Base-by-base conservation (phyloP, 1,140 invertebrate species). In the Epicauta chinensis region DNA sequence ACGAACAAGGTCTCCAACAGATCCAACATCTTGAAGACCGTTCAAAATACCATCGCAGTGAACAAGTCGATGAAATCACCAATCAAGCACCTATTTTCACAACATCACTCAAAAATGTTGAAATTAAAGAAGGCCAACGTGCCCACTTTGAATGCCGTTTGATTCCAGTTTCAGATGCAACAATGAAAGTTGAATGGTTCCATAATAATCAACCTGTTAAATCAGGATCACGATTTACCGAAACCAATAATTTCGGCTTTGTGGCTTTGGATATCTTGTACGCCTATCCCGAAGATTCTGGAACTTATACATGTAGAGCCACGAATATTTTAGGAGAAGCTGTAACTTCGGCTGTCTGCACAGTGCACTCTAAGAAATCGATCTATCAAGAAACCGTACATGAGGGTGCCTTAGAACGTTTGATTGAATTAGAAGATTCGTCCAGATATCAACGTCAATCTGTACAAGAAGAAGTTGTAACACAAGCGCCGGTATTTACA, bases 111-210 rank as follows among this genome's bases (percentile, higher is more conserved):
- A 92, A 92, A 66, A 91, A 91, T 63, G 81, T 92, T 17, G 86
- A 94, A 63, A 89, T 98, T 47, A 89, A 89, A 67, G 97, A 99
- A 77, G 92, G 92, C 13, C 91, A 98, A 68, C 75, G 92, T 40
- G 93, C 93, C 16, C 94, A 98, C 65, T 98, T 98, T 66, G 96
- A 98, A 72, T 94, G 90, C 63, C 83, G 93, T 30, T 72, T 99
- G 9, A 93, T 97, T 61, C 97, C 97, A 6, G 89, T 97, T 14
- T 96, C 93, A 32, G 96, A 99, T 76, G 81, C 91, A 0, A 91
- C 90, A 0, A 90, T 99, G 87, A 92, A 90, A 70, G 93, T 99
- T 0, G 91, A 97, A 75, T 99, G 97, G 97, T 97, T 91, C 75
- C 91, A 94, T 56, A 94, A 98, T 68, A 93, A 91, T 63, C 76